Percentiles rank a stretch among this genome's conserved stretches.
Conservation (phyloP, 2,888 invertebrate genomes). For the Chydorus sphaericus region DNA sequence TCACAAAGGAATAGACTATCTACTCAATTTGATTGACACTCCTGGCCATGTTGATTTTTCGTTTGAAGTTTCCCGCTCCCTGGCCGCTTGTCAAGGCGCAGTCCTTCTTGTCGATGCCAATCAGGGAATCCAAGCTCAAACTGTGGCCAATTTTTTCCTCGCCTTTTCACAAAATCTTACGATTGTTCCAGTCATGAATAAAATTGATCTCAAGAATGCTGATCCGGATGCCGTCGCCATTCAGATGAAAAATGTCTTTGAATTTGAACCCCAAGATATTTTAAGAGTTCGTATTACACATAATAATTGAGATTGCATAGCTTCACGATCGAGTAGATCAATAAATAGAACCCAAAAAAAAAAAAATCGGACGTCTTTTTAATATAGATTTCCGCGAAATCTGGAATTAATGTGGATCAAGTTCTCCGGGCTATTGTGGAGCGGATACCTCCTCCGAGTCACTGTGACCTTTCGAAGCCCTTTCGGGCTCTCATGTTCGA, state of each 20-base stretch:
- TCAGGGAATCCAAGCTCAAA: slow-evolving; percentile 84
- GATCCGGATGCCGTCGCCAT: slow-evolving; percentile 63
- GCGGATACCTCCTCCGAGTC: slow-evolving; percentile 57
- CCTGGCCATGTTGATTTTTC: slow-evolving; percentile 97
- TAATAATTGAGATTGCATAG: too few species aligned
- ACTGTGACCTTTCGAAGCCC: slow-evolving; percentile 30
- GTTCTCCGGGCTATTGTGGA: slow-evolving; percentile 64
- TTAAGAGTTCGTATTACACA: too few species aligned
- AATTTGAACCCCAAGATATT: slow-evolving; percentile 53
- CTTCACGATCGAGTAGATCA: too few species aligned
- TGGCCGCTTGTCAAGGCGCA: slow-evolving; percentile 88
- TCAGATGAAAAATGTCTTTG: slow-evolving; percentile 68
- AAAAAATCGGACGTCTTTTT: slow-evolving; percentile 9
- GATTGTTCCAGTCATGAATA: slow-evolving; percentile 87
- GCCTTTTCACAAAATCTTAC: slow-evolving; percentile 66
- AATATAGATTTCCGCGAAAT: slow-evolving; percentile 68
- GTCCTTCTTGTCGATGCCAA: slow-evolving; percentile 90
- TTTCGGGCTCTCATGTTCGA: slow-evolving; percentile 80
- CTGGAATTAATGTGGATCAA: slow-evolving; percentile 65
- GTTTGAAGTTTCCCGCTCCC: slow-evolving; percentile 83
- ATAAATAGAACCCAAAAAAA: too few species aligned
- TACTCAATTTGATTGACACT: slow-evolving; percentile 91
- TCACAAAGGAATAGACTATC: slow-evolving; percentile 43
- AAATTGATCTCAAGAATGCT: slow-evolving; percentile 86
- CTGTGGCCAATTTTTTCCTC: slow-evolving; percentile 88